Evolutionary conservation across 2,888 invertebrate species (phyloP).

Genomic region (Mesorhabditis belari): DNA sequence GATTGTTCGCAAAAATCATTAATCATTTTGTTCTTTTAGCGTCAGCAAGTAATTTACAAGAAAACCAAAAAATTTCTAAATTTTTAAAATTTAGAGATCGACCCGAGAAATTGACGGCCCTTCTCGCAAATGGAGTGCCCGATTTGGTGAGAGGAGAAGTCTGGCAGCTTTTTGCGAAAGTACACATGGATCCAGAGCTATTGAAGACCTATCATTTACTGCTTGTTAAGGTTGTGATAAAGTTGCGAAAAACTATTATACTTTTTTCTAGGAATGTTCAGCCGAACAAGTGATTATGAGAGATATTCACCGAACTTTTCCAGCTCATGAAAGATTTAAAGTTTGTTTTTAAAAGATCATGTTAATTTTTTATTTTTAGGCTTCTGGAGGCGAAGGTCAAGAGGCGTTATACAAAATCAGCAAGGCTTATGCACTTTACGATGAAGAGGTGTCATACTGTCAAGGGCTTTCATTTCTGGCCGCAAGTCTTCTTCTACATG

Average conservation of each 20-base stretch:
- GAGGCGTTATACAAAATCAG: constrained; percentile 90
- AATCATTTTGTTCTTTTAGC: not conserved
- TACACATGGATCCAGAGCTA: constrained; percentile 67
- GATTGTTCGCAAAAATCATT: no score
- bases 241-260: not conserved
- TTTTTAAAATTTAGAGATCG: constrained; percentile 54
- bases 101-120: constrained; percentile 74
- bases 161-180: constrained; percentile 85
- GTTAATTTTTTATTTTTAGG: not conserved
- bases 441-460: constrained; percentile 95
- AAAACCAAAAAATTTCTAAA: not conserved
- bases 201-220: constrained; percentile 86
- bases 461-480: constrained; percentile 96
- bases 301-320: constrained; percentile 95
- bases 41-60: not conserved
- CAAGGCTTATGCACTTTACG: constrained; percentile 90
- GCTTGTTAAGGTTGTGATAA: constrained; percentile 72
- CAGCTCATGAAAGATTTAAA: constrained; percentile 94
- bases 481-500: constrained; percentile 87
- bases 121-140: constrained; percentile 80
- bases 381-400: constrained; percentile 79
- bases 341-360: constrained; percentile 58
- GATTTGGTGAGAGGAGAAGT: constrained; percentile 93
- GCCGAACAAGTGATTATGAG: constrained; percentile 89
- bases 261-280: constrained; percentile 70